Evolutionary conservation across 2,797 vertebrate species (phyloP), one percentile per base, ranked within the genome.

Genomic region (Lophius americanus): DNA sequence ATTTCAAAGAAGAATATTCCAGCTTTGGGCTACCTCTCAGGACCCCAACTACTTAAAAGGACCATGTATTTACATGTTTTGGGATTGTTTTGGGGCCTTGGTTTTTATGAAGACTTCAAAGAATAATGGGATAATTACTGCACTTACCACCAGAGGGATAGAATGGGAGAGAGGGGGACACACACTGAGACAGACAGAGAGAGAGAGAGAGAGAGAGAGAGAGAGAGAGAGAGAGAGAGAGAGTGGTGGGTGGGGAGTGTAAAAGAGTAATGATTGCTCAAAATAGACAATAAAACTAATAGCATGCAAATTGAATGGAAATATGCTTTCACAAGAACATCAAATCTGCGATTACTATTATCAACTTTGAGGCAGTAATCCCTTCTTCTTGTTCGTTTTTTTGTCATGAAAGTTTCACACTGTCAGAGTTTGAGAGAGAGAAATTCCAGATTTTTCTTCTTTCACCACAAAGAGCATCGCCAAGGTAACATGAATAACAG

Each of bases 41-140:
- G 80, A 87, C 82, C 66, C 56, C 23, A 36, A 60, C 74, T 71
- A 84, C 86, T 84, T 84, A 76, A 87, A 87, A 87, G 72, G 68
- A 65, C 68, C 37, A 39, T 72, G 67, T 75, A 75, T 79, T 87
- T 69, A 73, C 68, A 82, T 86, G 76, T 87, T 85, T 64, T 76
- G 74, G 78, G 77, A 80, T 79, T 86, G 81, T 87, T 87, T 81
- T 70, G 12, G 68, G 81, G 79, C 62, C 71, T 79, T 78, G 80
- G 55, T 83, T 88, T 88, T 81, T 73, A 74, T 47, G n/a, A 82
- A 74, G 84, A 90, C 89, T 88, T 89, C 88, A 90, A 91, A 90
- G 88, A 85, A 90, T 89, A 90, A 92, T 84, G 76, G 82, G 73
- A 88, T 88, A 90, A 91, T 91, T 90, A 89, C 75, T 89, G 84